Evolutionary conservation across 2,888 invertebrate species (phyloP).

Genomic region (Diarsia mendica): DNA sequence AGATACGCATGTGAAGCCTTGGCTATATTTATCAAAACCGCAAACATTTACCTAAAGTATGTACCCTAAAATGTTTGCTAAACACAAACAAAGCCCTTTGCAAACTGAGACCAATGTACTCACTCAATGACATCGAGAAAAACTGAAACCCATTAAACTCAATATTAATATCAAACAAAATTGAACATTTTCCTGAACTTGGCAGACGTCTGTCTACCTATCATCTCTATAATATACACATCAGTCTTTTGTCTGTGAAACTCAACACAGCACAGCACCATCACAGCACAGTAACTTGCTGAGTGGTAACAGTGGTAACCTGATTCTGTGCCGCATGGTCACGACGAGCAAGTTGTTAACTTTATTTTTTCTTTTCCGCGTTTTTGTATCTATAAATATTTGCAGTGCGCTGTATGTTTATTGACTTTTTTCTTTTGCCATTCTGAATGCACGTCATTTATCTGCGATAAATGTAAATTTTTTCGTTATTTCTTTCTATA

Average conservation of each 20-base stretch:
- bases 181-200: neutral
- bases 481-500: too few relatives aligned
- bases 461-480: too few relatives aligned
- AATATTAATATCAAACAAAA: neutral
- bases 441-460: too few relatives aligned
- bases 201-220: neutral
- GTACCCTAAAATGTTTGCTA: conserved; percentile 42
- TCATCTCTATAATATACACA: neutral
- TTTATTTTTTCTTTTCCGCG: too few relatives aligned
- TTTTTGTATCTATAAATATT: too few relatives aligned
- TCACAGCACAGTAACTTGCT: too few relatives aligned
- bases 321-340: too few relatives aligned
- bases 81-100: conserved; percentile 50
- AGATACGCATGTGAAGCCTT: conserved; percentile 53
- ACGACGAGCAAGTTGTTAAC: too few relatives aligned
- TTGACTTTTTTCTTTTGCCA: too few relatives aligned
- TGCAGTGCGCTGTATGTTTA: too few relatives aligned
- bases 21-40: conserved; percentile 49
- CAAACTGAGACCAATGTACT: conserved; percentile 19
- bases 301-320: too few relatives aligned
- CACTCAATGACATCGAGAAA: conserved; percentile 10
- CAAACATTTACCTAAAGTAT: conserved; percentile 46
- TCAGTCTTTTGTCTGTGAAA: neutral
- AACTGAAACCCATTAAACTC: neutral
- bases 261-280: neutral